These are phyloP conservation scores for Dasypus novemcinctus DNA, from an alignment of 2,113 vertebrate genomes.

Conservation along the genomic window DNA sequence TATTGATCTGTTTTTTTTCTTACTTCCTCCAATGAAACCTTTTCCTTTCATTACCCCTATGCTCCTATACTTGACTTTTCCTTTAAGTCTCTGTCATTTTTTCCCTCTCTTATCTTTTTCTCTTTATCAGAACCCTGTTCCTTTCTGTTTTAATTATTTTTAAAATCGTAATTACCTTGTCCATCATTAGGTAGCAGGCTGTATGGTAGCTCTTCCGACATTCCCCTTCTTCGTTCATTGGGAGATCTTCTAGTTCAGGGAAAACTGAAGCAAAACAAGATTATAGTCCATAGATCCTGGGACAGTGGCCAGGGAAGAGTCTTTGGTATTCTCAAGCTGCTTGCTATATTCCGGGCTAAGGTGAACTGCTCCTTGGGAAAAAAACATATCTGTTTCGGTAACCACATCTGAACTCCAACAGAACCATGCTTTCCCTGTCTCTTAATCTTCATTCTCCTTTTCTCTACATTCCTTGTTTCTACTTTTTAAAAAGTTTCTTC, in stretches of 20 bases:
- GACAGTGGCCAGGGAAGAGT: neutral
- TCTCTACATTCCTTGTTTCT: neutral
- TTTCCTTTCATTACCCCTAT: neutral
- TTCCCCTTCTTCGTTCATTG: neutral
- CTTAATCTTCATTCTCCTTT: neutral
- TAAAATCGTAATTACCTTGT: neutral
- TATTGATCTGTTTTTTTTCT: rapidly evolving
- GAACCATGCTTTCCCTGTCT: neutral
- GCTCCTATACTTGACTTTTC: neutral
- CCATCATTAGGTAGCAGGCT: neutral
- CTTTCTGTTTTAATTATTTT: neutral
- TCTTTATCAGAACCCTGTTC: neutral
- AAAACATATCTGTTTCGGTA: neutral
- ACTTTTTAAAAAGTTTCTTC: neutral
- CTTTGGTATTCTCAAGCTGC: neutral
- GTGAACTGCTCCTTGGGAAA: neutral
- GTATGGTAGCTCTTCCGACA: neutral
- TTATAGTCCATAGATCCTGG: neutral
- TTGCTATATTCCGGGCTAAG: neutral
- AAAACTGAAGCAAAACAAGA: neutral
- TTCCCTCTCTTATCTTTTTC: neutral
- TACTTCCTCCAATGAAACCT: neutral
- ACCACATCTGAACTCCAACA: neutral
- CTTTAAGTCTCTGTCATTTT: neutral
- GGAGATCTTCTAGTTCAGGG: neutral